Evolutionary conservation across 2,888 invertebrate genomes (phyloP).

Genomic region (Scrobipalpa atriplicella): DNA sequence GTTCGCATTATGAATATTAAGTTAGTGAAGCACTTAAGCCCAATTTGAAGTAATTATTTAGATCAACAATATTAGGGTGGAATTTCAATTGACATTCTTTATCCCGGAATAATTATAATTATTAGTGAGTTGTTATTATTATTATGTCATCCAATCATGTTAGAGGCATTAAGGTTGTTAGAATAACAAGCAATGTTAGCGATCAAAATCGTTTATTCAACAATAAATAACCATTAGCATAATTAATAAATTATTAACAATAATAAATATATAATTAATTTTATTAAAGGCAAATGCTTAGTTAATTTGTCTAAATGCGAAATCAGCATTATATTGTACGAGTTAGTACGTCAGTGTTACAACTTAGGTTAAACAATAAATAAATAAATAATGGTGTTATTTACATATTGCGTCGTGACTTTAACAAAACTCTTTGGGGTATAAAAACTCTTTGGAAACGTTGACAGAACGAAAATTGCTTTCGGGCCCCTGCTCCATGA

Average conservation of each 20-base stretch:
- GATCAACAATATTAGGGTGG: no score
- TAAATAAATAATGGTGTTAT: slow-evolving; percentile 69
- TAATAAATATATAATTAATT: slow-evolving; percentile 43
- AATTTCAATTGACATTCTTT: no score
- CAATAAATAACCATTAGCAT: slow-evolving; percentile 71
- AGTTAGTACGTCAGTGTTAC: slow-evolving; percentile 59
- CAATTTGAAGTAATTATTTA: no score
- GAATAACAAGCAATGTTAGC: slow-evolving; percentile 45
- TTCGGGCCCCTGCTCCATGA: slow-evolving; percentile 27
- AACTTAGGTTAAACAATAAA: slow-evolving; percentile 48
- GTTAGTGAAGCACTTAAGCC: no score
- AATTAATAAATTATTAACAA: slow-evolving; percentile 56
- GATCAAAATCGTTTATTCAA: slow-evolving; percentile 68
- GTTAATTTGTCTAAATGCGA: slow-evolving; percentile 71
- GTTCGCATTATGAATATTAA: no score
- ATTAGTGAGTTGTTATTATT: no score
- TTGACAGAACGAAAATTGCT: slow-evolving; percentile 41
- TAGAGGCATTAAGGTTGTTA: slow-evolving; percentile 29
- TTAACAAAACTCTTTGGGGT: slow-evolving; percentile 42
- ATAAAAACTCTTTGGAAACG: slow-evolving; percentile 39
- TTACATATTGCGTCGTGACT: slow-evolving; percentile 58
- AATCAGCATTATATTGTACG: slow-evolving; percentile 66
- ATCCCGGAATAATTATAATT: no score
- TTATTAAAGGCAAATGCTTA: slow-evolving; percentile 56
- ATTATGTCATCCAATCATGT: neutral